These are phyloP conservation scores for Echeneis naucrates DNA, from an alignment of 2,797 vertebrate genomes.

Conservation along the genomic window DNA sequence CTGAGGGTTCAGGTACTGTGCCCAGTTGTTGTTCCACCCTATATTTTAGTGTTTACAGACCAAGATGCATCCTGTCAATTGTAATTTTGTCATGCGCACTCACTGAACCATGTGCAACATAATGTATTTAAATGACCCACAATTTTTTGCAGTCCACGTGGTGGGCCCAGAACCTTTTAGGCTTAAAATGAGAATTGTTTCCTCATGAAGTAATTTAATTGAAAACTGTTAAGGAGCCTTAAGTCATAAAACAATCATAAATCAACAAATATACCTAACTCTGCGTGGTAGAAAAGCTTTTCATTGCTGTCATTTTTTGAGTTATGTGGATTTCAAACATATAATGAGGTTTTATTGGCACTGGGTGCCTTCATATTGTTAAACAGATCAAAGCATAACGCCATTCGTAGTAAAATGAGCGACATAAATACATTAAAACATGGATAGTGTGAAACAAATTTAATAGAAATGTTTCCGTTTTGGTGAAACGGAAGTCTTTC, in stretches of 20 bases:
- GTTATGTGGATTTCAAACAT: background rate
- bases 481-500: background rate
- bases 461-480: no score
- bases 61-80: background rate
- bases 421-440: background rate
- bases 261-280: background rate
- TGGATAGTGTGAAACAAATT: background rate
- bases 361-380: no score
- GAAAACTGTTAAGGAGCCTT: background rate
- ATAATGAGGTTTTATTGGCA: no score
- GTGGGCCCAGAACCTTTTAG: background rate
- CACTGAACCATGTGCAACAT: background rate
- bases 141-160: background rate
- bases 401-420: no score
- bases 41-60: background rate
- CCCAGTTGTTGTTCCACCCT: background rate
- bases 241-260: background rate
- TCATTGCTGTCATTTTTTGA: background rate
- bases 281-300: background rate
- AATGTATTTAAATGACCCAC: background rate
- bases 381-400: no score
- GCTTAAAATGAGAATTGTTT: background rate
- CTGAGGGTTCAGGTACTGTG: constrained; percentile 78
- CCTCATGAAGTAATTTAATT: background rate
- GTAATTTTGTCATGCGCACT: background rate